Evolutionary conservation across 2,888 invertebrate genomes (phyloP).

Genomic region (Lissonota sp.): DNA sequence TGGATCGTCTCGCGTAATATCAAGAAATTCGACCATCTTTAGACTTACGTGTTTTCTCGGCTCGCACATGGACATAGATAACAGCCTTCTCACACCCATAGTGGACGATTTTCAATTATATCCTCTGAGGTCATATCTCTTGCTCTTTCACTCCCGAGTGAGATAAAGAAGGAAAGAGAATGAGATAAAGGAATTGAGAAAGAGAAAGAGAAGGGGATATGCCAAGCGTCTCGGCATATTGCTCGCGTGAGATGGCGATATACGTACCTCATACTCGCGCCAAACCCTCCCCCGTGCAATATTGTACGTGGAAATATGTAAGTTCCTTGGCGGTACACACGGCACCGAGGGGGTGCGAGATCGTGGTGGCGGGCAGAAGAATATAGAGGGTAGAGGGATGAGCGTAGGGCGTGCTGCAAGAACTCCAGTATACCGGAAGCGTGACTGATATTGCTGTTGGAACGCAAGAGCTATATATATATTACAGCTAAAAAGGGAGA

Average conservation of each 20-base stretch:
- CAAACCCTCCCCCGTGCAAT: constrained; percentile 62
- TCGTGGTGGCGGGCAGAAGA: constrained; percentile 40
- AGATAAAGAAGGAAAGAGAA: constrained; percentile 12
- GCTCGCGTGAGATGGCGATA: constrained; percentile 65
- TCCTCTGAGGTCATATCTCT: constrained; percentile 54
- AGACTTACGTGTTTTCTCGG: constrained; percentile 23
- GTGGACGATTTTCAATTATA: constrained; percentile 66
- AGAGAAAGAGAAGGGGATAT: constrained; percentile 23
- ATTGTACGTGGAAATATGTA: constrained; percentile 72
- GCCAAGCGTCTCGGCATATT: constrained; percentile 64
- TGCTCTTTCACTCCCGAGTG: constrained; percentile 13
- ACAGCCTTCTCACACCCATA: constrained; percentile 46
- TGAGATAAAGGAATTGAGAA: constrained; percentile 8
- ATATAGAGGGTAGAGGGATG: constrained; percentile 14
- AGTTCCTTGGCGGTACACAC: constrained; percentile 59
- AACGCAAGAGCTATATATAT: constrained; percentile 53
- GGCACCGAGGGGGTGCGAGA: constrained; percentile 30
- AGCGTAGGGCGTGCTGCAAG: constrained; percentile 61
- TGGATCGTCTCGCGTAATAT: constrained; percentile 45
- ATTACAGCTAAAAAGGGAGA: constrained; percentile 57
- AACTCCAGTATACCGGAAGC: constrained; percentile 64
- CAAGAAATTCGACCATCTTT: constrained; percentile 52
- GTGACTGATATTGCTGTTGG: constrained; percentile 69
- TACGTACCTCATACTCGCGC: constrained; percentile 57
- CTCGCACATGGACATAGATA: constrained; percentile 16